phyloP scores from a whole-genome alignment of 2,113 vertebrate species.

The Pachypanchax playfairii region DNA sequence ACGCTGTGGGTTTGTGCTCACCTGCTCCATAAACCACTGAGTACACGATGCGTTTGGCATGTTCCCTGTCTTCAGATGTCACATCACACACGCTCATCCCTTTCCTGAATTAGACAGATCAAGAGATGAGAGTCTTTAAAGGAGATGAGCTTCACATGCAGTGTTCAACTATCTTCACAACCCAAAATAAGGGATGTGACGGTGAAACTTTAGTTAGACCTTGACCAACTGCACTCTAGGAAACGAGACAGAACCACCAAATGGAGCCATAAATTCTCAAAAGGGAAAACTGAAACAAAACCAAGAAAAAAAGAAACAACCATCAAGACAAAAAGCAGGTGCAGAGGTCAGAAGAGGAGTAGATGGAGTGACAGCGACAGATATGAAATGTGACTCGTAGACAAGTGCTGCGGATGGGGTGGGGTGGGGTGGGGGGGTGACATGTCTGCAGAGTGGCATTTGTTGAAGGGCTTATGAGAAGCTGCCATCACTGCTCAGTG shows the following conservation, averaged over 20 bases:
- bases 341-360: no score
- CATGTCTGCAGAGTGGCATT: slow-evolving; percentile 53
- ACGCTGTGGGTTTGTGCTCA: slow-evolving; percentile 60
- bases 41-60: slow-evolving; percentile 88
- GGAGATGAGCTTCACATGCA: neutral
- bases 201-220: neutral
- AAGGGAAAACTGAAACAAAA: neutral
- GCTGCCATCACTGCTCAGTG: slow-evolving; percentile 60
- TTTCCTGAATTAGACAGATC: slow-evolving; percentile 79
- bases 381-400: slow-evolving; percentile 57
- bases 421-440: slow-evolving; percentile 35
- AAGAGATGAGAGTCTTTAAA: neutral
- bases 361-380: slow-evolving; percentile 31
- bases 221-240: no score
- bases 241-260: no score
- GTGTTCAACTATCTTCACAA: neutral
- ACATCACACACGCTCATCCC: slow-evolving; percentile 75
- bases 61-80: slow-evolving; percentile 83
- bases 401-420: slow-evolving; percentile 47
- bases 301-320: neutral
- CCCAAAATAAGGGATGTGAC: neutral
- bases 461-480: slow-evolving; percentile 46
- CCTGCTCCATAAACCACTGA: slow-evolving; percentile 91
- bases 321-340: no score
- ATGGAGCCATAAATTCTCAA: no score